A percentile compares a stretch with the other conserved stretches of the same genome.
phyloP scores from a whole-genome alignment of 2,113 vertebrate species.

The Pterophyllum scalare region DNA sequence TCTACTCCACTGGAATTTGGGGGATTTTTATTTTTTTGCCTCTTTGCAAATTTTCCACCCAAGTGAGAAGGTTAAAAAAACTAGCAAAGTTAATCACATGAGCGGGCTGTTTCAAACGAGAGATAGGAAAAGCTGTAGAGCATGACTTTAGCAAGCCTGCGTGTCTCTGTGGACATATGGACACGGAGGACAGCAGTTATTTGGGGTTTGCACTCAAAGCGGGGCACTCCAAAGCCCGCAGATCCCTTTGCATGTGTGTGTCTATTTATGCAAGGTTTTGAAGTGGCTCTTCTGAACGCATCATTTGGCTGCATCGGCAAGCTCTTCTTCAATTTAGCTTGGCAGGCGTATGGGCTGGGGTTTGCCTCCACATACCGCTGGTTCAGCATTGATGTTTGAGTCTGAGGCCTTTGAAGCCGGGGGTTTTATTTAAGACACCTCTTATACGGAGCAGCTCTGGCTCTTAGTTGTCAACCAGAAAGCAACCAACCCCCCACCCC shows the following conservation, averaged over 20 bases:
- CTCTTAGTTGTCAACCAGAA: constrained; percentile 31
- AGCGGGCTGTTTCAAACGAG: not conserved
- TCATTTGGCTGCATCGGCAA: constrained; percentile 74
- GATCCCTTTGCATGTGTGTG: constrained; percentile 59
- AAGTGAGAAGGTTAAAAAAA: constrained; percentile 4
- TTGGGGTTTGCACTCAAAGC: constrained; percentile 56
- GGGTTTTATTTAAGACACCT: constrained; percentile 58
- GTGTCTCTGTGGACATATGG: constrained; percentile 26
- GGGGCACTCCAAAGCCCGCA: constrained; percentile 55
- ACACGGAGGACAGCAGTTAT: constrained; percentile 51
- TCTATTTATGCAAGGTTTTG: constrained; percentile 75
- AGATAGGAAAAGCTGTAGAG: not conserved
- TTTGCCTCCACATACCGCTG: constrained; percentile 65
- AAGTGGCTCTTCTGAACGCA: constrained; percentile 80
- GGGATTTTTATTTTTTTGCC: constrained; percentile 24
- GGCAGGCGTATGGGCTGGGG: constrained; percentile 57
- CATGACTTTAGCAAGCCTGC: not conserved
- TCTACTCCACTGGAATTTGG: constrained; percentile 44
- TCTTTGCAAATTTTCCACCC: constrained; percentile 41
- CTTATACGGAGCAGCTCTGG: constrained; percentile 17
- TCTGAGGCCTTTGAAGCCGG: constrained; percentile 62
- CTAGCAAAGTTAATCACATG: not conserved
- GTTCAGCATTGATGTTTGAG: constrained; percentile 74
- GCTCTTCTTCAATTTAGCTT: constrained; percentile 77
- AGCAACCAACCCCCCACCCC: not conserved